Conservation (phyloP, 2,797 vertebrate species). For the Hoplostethus atlanticus region DNA sequence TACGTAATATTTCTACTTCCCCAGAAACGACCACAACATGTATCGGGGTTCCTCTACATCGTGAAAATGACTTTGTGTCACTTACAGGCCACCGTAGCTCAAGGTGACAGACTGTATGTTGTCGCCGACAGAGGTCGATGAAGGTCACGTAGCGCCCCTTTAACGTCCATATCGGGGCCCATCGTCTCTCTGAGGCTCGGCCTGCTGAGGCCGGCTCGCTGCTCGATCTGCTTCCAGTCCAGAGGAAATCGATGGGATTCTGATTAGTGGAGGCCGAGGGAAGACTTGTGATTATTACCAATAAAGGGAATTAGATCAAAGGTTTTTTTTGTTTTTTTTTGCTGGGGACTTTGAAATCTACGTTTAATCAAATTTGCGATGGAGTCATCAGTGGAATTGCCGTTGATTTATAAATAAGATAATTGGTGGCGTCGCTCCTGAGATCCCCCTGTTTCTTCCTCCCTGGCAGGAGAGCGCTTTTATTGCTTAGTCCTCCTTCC, state of each 20-base stretch:
- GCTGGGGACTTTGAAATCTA: slow-evolving; percentile 86
- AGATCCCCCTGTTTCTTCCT: slow-evolving; percentile 73
- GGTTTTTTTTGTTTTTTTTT: slow-evolving; percentile 76
- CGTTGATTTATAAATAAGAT: slow-evolving; percentile 98
- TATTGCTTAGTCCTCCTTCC: slow-evolving; percentile 96
- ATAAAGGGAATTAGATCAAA: slow-evolving; percentile 87
- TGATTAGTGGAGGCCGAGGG: slow-evolving; percentile 79
- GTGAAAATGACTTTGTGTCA: no score
- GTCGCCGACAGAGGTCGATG: no score
- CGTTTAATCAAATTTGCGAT: slow-evolving; percentile 93
- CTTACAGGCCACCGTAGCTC: no score
- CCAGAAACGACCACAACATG: no score
- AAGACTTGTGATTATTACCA: slow-evolving; percentile 84
- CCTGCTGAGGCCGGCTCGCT: slow-evolving; percentile 13
- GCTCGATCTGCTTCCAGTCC: slow-evolving; percentile 40
- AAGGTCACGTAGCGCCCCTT: no score
- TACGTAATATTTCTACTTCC: no score
- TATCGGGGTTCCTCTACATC: no score
- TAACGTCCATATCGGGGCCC: no score
- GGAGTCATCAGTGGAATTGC: slow-evolving; percentile 94
- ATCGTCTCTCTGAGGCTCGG: no score
- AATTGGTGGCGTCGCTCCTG: slow-evolving; percentile 91
- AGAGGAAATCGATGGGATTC: slow-evolving; percentile 79
- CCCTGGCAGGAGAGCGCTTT: slow-evolving; percentile 80
- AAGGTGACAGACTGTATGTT: no score